Percentiles rank a stretch among this genome's conserved stretches.
These are phyloP conservation scores for Drosophila macrospina DNA, from an alignment of 2,888 invertebrate species.

Conservation along the genomic window DNA sequence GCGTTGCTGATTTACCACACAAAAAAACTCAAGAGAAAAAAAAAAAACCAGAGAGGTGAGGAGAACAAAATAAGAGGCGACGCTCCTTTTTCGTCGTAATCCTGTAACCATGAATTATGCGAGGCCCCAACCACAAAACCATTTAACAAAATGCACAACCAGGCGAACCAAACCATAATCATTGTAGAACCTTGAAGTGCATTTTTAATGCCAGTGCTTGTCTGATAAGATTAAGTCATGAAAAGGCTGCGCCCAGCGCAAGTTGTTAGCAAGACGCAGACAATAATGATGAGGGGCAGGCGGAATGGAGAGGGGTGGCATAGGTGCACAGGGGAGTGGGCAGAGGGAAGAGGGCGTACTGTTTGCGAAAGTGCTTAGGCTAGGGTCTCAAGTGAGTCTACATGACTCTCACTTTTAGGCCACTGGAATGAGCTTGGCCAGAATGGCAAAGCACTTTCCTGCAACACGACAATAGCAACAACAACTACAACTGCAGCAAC, in stretches of 20 bases:
- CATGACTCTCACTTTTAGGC: conserved; percentile 76
- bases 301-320: background rate
- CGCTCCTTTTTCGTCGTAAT: conserved; percentile 63
- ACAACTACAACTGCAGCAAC: background rate
- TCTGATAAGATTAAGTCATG: conserved; percentile 80
- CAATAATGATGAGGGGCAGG: background rate
- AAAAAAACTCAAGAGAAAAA: conserved; percentile 19
- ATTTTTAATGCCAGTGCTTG: conserved; percentile 81
- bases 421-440: conserved; percentile 39
- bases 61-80: conserved; percentile 13
- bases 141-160: conserved; percentile 70
- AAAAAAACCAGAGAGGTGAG: too few relatives aligned
- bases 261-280: conserved; percentile 66
- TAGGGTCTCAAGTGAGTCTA: conserved; percentile 76
- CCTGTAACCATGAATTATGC: conserved; percentile 79
- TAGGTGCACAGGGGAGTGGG: conserved; percentile 7
- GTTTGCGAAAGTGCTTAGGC: conserved; percentile 72
- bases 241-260: conserved; percentile 60
- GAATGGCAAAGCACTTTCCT: conserved; percentile 61
- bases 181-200: conserved; percentile 76
- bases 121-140: conserved; percentile 56
- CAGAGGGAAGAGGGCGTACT: conserved; percentile 16
- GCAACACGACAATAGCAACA: conserved; percentile 44
- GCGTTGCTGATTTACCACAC: conserved; percentile 78
- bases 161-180: conserved; percentile 24